phyloP scores from a whole-genome alignment of 2,888 invertebrate species.

The Nysson spinosus region DNA sequence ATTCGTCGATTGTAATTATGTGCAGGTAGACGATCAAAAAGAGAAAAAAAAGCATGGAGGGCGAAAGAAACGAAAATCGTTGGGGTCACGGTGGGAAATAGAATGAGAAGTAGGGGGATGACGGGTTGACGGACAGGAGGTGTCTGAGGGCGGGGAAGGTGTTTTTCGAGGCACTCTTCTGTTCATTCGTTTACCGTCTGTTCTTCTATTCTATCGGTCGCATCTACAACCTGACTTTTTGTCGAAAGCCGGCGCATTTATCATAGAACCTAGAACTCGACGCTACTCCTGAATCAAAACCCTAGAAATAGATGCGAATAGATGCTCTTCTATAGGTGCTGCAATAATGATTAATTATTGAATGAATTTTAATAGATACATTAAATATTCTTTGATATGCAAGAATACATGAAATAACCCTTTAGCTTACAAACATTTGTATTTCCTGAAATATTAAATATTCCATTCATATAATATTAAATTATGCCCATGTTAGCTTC shows the following conservation, averaged over 20 bases:
- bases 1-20: conserved; percentile 69
- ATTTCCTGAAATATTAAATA: too few relatives aligned
- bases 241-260: too few relatives aligned
- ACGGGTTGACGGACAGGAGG: conserved; percentile 73
- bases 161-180: conserved; percentile 62
- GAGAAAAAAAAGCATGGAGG: conserved; percentile 6
- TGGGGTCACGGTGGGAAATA: conserved; percentile 59
- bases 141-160: conserved; percentile 67
- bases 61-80: conserved; percentile 43
- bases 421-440: too few relatives aligned
- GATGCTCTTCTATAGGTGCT: too few relatives aligned
- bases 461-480: too few relatives aligned
- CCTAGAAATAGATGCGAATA: background rate
- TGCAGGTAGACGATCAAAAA: conserved; percentile 58
- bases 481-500: too few relatives aligned
- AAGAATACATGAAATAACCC: too few relatives aligned
- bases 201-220: conserved; percentile 45
- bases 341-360: too few relatives aligned
- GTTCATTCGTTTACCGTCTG: conserved; percentile 62
- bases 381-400: too few relatives aligned
- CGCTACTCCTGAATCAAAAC: background rate
- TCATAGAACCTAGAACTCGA: too few relatives aligned
- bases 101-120: conserved; percentile 63
- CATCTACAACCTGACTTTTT: background rate
- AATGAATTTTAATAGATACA: too few relatives aligned